phyloP scores from a whole-genome alignment of 2,888 invertebrate species.

The Lottia scabra region DNA sequence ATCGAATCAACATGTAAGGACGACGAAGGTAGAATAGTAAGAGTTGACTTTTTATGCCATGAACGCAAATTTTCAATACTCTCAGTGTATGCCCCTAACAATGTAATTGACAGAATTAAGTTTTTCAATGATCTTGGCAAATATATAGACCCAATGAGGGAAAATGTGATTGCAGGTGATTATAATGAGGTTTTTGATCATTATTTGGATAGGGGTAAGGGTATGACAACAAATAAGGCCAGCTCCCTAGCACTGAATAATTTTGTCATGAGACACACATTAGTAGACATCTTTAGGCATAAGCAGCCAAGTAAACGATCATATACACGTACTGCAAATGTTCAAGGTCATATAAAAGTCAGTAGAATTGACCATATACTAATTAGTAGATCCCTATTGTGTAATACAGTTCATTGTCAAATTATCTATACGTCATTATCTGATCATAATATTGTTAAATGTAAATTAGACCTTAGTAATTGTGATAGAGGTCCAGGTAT shows the following conservation, averaged over 20 bases:
- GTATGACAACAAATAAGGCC: neutral
- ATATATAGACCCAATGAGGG: neutral
- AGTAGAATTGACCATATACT: neutral
- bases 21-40: neutral
- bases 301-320: neutral
- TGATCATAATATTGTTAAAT: no score
- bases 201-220: neutral
- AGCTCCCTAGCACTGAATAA: neutral
- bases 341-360: neutral
- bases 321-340: neutral
- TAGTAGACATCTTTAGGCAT: neutral
- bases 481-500: constrained; percentile 20
- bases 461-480: constrained; percentile 1
- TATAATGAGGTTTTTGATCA: neutral
- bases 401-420: no score
- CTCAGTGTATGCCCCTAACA: neutral
- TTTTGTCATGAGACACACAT: neutral
- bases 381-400: no score
- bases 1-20: constrained; percentile 7
- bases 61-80: neutral
- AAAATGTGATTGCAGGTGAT: neutral
- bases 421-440: no score
- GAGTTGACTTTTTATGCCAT: neutral
- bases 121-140: neutral
- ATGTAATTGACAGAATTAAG: neutral